Evolutionary conservation across 1,140 invertebrate genomes (phyloP).

Genomic region (silkworm (Bombyx mori)): DNA sequence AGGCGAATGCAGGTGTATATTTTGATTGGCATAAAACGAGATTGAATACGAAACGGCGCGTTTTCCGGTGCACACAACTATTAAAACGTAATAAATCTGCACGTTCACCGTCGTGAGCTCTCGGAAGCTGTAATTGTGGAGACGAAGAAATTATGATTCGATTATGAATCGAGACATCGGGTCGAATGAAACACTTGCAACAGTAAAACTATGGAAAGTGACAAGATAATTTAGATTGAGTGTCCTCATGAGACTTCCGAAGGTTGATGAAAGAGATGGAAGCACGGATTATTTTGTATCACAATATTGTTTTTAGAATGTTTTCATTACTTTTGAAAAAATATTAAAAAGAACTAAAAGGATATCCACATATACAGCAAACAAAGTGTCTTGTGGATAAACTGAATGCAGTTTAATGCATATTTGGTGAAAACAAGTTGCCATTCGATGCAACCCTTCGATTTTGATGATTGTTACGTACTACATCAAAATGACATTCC

Average conservation of each 20-base stretch:
- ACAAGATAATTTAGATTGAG: slow-evolving; percentile 52
- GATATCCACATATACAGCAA: not conserved
- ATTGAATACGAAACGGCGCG: slow-evolving; percentile 27
- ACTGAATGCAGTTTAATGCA: not conserved
- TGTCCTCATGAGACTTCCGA: slow-evolving; percentile 37
- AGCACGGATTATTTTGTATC: not conserved
- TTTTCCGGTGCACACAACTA: slow-evolving; percentile 31
- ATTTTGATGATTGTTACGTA: too few relatives aligned
- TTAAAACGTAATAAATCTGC: slow-evolving; percentile 44
- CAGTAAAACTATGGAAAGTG: slow-evolving; percentile 50
- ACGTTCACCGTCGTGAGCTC: slow-evolving; percentile 1
- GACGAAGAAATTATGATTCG: slow-evolving; percentile 30
- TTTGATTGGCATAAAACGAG: not conserved
- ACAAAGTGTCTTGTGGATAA: not conserved
- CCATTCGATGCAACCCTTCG: too few relatives aligned
- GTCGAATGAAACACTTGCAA: slow-evolving; percentile 24
- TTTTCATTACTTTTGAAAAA: not conserved
- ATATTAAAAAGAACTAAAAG: not conserved
- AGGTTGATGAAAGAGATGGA: slow-evolving; percentile 35
- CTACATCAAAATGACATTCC: too few relatives aligned
- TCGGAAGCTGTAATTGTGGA: slow-evolving; percentile 25
- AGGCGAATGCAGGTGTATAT: not conserved
- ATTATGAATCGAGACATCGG: slow-evolving; percentile 30
- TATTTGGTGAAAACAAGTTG: too few relatives aligned
- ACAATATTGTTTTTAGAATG: not conserved